Conservation (phyloP, 2,113 vertebrate genomes). For the Hyaena hyaena region DNA sequence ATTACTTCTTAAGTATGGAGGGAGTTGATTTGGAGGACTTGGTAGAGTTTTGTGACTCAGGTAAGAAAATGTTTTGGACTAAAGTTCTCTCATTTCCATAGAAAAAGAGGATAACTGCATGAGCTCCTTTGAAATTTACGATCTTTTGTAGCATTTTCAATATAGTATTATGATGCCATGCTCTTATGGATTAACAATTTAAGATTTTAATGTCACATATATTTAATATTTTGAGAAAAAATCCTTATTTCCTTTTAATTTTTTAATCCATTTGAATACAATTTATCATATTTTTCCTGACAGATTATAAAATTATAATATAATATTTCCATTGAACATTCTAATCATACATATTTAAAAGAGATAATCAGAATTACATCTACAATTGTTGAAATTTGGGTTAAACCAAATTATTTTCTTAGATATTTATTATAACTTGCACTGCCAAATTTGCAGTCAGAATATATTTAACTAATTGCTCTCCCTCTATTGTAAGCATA, state of each 20-base stretch:
- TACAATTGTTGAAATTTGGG: background rate
- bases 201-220: background rate
- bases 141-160: background rate
- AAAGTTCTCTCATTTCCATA: background rate
- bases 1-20: background rate
- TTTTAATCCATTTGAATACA: background rate
- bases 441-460: background rate
- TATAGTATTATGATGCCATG: background rate
- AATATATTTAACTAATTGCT: background rate
- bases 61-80: background rate
- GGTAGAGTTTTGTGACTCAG: background rate
- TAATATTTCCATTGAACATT: background rate
- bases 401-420: background rate
- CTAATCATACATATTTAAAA: background rate
- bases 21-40: background rate
- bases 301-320: background rate
- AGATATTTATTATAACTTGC: background rate
- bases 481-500: background rate
- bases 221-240: background rate
- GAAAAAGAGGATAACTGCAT: background rate
- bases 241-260: background rate
- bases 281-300: background rate
- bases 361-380: background rate
- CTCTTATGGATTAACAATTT: background rate
- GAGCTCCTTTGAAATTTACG: background rate